These are phyloP conservation scores for Halictus quadricinctus DNA, from an alignment of 2,888 invertebrate species.

Conservation along the genomic window DNA sequence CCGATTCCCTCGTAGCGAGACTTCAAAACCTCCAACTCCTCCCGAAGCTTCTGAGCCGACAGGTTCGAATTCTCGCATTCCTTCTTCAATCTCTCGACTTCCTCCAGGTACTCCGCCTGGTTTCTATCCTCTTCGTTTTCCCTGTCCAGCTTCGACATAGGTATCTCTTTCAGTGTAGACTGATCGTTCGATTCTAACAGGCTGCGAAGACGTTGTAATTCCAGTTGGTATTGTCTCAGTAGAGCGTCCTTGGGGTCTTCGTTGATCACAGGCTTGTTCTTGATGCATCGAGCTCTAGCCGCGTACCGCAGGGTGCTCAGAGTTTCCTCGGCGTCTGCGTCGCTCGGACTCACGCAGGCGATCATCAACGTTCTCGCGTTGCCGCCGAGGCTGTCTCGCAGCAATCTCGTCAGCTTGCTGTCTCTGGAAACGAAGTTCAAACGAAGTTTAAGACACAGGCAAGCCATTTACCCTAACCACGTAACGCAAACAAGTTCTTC, in stretches of 20 bases:
- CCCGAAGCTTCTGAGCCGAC: conserved; percentile 75
- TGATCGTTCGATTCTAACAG: conserved; percentile 82
- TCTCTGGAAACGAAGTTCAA: conserved; percentile 85
- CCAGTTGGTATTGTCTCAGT: conserved; percentile 92
- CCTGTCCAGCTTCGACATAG: not conserved
- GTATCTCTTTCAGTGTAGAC: conserved; percentile 32
- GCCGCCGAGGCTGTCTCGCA: conserved; percentile 92
- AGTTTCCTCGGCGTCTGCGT: conserved; percentile 92
- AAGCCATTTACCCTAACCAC: too few relatives aligned
- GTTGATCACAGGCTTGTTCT: conserved; percentile 92
- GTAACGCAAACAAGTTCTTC: not conserved
- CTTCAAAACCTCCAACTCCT: conserved; percentile 73
- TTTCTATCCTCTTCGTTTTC: conserved; percentile 28
- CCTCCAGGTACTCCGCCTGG: conserved; percentile 64
- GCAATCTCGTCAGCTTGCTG: conserved; percentile 91
- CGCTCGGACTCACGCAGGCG: conserved; percentile 92
- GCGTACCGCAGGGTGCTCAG: conserved; percentile 92
- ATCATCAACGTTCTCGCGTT: conserved; percentile 96
- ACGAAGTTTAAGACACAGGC: too few relatives aligned
- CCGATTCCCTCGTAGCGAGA: conserved; percentile 62
- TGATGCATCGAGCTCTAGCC: conserved; percentile 93
- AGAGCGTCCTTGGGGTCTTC: conserved; percentile 95
- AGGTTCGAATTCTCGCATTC: conserved; percentile 77
- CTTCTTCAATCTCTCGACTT: conserved; percentile 72
- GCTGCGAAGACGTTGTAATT: conserved; percentile 88